Conservation (phyloP, 2,113 vertebrate species). For the Addax nasomaculatus region DNA sequence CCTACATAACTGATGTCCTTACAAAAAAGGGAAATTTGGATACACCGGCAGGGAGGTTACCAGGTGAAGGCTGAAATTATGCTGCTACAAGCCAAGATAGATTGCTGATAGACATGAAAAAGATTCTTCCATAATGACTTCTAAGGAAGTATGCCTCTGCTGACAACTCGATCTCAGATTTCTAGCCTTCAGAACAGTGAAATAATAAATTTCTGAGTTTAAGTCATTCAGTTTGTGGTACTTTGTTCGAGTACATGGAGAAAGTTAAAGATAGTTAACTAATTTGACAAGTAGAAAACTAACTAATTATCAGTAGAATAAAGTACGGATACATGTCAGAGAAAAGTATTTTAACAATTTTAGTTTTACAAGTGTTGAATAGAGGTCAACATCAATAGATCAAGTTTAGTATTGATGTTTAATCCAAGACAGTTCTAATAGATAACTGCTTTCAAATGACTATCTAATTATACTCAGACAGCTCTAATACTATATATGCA, state of each 20-base stretch:
- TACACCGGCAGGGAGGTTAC: background rate
- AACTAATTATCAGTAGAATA: background rate
- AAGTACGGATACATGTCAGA: background rate
- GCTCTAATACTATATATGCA: background rate
- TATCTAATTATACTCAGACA: background rate
- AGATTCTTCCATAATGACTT: background rate
- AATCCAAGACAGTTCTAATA: background rate
- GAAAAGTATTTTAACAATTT: background rate
- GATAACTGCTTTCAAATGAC: background rate
- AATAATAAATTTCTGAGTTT: background rate
- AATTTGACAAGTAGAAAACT: background rate
- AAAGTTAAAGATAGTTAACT: background rate
- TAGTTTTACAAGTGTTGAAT: background rate
- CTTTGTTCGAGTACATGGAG: background rate
- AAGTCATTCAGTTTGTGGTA: background rate
- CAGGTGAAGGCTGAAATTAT: background rate
- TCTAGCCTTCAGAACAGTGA: background rate
- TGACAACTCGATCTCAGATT: background rate
- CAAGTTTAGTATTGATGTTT: background rate
- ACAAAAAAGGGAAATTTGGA: background rate
- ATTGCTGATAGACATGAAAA: background rate
- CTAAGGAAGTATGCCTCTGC: background rate
- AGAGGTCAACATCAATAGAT: background rate
- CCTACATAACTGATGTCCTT: background rate
- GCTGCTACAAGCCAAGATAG: background rate